A percentile compares a stretch with the other conserved stretches of the same genome.
phyloP scores from a whole-genome alignment of 2,113 vertebrate genomes.

The Furnarius figulus region DNA sequence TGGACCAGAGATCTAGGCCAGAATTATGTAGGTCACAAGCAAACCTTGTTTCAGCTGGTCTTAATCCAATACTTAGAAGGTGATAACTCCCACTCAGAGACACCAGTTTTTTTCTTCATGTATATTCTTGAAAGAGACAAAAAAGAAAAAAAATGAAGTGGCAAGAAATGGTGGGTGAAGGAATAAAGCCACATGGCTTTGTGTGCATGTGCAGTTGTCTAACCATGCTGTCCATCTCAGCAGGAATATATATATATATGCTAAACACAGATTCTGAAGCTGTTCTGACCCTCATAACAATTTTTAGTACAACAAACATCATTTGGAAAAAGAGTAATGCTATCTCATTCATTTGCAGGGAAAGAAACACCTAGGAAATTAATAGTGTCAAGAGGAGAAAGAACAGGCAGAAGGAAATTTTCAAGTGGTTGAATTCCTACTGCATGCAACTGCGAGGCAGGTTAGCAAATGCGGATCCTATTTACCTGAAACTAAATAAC shows the following conservation, averaged over 20 bases:
- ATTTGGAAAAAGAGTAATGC: not conserved
- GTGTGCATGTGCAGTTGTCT: not conserved
- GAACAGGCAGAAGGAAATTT: not conserved
- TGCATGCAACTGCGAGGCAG: not conserved
- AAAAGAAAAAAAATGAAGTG: not conserved
- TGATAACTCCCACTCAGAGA: not conserved
- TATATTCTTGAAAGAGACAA: not conserved
- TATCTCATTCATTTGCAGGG: not conserved
- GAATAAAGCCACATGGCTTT: not conserved
- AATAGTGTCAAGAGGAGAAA: not conserved
- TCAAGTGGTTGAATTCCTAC: not conserved
- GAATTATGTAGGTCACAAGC: not conserved
- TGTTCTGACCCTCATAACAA: not conserved
- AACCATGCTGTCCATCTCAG: not conserved
- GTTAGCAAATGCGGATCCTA: not conserved
- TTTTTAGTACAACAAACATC: not conserved
- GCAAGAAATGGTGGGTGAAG: not conserved
- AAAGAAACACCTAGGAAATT: not conserved
- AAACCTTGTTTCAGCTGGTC: slow-evolving; percentile 4
- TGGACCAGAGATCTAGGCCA: not conserved
- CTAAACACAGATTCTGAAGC: not conserved
- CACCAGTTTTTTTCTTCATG: not conserved
- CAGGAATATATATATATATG: not conserved
- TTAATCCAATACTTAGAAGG: not conserved
- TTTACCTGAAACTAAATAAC: not conserved